These are phyloP conservation scores for Desoria tigrina DNA, from an alignment of 2,888 invertebrate genomes.

Conservation along the genomic window DNA sequence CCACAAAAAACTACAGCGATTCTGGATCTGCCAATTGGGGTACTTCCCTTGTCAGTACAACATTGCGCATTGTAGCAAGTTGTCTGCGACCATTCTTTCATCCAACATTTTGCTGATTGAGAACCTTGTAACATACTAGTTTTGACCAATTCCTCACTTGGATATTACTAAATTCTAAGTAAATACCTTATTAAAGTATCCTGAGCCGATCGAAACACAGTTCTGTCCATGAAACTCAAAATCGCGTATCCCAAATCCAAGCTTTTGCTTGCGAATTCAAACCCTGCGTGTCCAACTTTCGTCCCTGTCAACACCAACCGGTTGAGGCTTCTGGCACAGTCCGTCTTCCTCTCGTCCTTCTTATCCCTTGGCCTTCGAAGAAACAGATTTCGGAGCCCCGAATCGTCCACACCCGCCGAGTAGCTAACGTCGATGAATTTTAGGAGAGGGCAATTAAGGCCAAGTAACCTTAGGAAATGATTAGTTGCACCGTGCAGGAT, in stretches of 20 bases:
- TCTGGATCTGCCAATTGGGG: too few species aligned
- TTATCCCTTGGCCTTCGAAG: constrained; percentile 1
- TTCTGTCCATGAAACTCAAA: constrained; percentile 29
- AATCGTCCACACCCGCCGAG: constrained; percentile 30
- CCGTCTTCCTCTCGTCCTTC: constrained; percentile 16
- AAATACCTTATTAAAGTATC: neutral
- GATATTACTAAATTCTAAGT: too few species aligned
- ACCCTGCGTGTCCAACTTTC: constrained; percentile 22
- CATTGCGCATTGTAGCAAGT: too few species aligned
- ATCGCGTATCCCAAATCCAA: constrained; percentile 27
- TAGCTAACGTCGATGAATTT: constrained; percentile 26
- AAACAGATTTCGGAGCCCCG: constrained; percentile 31
- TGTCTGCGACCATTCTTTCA: too few species aligned
- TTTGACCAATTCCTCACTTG: too few species aligned
- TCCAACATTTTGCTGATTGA: too few species aligned
- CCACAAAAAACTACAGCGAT: too few species aligned
- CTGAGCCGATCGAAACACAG: constrained; percentile 17
- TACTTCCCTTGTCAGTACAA: too few species aligned
- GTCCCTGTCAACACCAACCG: constrained; percentile 28
- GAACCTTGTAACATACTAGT: too few species aligned
- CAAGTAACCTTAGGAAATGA: constrained; percentile 32
- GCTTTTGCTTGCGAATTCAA: constrained; percentile 24
- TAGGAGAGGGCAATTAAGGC: constrained; percentile 34
- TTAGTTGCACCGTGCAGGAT: constrained; percentile 37
- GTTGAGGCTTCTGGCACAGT: constrained; percentile 21